These are phyloP conservation scores for Bombylius discolor DNA, from an alignment of 2,888 invertebrate genomes.

Conservation along the genomic window DNA sequence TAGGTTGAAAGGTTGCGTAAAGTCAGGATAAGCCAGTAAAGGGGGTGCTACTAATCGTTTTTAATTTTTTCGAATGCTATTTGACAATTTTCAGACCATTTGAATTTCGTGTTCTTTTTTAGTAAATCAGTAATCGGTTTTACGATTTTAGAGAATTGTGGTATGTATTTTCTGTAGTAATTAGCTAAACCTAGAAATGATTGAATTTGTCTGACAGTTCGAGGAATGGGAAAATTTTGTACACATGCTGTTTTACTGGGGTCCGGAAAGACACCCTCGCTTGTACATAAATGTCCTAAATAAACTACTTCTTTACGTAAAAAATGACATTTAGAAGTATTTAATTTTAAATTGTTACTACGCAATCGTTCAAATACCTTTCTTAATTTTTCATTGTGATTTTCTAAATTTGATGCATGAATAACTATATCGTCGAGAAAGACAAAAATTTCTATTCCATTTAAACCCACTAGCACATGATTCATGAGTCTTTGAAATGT, in stretches of 20 bases:
- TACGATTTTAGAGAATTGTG: conserved; percentile 4
- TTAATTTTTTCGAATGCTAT: neutral
- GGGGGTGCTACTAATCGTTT: neutral
- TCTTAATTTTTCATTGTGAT: conserved; percentile 16
- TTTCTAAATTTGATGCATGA: conserved; percentile 16
- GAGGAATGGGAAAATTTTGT: neutral
- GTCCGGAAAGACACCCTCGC: conserved; percentile 9
- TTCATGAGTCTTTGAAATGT: conserved; percentile 31
- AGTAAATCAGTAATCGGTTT: neutral
- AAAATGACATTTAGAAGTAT: conserved; percentile 19
- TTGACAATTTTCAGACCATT: conserved; percentile 6
- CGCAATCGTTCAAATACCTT: conserved; percentile 16
- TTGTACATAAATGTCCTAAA: conserved; percentile 21
- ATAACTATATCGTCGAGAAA: conserved; percentile 8
- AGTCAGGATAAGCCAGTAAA: neutral
- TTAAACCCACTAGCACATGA: conserved; percentile 23
- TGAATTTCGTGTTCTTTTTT: neutral
- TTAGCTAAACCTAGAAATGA: conserved; percentile 6
- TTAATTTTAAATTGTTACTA: conserved; percentile 16
- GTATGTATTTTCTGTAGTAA: conserved; percentile 20
- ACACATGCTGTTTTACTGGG: neutral
- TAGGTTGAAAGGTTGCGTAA: conserved; percentile 13
- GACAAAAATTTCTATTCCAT: conserved; percentile 14
- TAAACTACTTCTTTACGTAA: conserved; percentile 14
- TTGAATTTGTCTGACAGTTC: neutral